Evolutionary conservation across 2,888 invertebrate species (phyloP).

Genomic region (Leptinotarsa juncta): DNA sequence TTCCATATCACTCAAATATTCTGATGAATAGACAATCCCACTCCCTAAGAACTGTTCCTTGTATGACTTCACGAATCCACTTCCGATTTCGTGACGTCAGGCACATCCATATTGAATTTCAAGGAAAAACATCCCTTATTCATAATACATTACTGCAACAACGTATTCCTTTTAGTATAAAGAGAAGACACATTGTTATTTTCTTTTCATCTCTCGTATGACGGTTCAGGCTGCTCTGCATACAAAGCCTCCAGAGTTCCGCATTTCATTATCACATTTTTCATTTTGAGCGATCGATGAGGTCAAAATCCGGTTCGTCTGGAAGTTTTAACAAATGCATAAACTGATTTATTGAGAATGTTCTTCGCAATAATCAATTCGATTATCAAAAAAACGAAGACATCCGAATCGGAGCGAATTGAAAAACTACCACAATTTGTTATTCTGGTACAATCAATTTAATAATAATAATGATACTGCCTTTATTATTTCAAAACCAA

Average conservation of each 20-base stretch:
- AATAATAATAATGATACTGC: no score
- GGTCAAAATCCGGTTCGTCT: background rate
- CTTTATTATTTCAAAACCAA: no score
- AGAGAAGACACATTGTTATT: conserved; percentile 4
- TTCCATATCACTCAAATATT: no score
- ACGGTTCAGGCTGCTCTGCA: conserved; percentile 8
- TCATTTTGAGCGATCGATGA: background rate
- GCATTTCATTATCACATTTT: conserved; percentile 18
- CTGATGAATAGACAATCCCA: no score
- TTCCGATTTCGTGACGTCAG: background rate
- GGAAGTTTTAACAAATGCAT: background rate
- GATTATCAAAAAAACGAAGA: no score
- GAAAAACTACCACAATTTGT: no score
- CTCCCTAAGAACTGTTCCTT: no score
- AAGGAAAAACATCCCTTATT: conserved; percentile 1
- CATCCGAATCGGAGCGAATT: no score
- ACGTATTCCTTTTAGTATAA: conserved; percentile 12
- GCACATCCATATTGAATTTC: background rate
- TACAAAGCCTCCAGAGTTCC: background rate
- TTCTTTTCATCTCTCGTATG: conserved; percentile 10
- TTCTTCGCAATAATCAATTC: no score
- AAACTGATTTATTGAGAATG: no score
- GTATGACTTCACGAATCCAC: background rate
- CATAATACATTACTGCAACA: conserved; percentile 14
- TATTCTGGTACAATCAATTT: no score